phyloP scores from a whole-genome alignment of 2,113 vertebrate species.

The Syngnathus typhle region DNA sequence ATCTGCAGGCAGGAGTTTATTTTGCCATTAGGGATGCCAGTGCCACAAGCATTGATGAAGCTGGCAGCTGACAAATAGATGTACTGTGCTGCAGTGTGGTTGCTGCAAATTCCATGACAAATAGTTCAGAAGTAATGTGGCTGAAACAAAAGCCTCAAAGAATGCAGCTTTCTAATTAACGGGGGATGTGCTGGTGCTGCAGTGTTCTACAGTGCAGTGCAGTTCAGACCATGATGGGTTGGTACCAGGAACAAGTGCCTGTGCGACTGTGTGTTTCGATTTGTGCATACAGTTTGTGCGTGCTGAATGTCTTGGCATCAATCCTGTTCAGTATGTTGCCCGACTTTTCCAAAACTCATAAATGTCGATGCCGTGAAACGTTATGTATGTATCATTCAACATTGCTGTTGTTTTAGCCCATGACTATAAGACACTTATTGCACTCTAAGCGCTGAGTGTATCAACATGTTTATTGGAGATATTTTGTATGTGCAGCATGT shows the following conservation, averaged over 20 bases:
- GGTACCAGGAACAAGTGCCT: slow-evolving; percentile 22
- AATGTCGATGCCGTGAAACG: slow-evolving; percentile 49
- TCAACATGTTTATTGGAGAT: slow-evolving; percentile 23
- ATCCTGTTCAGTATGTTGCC: slow-evolving; percentile 13
- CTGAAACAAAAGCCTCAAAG: slow-evolving; percentile 68
- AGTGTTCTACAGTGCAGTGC: slow-evolving; percentile 31
- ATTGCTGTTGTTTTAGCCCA: slow-evolving; percentile 19
- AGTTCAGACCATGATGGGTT: slow-evolving; percentile 42
- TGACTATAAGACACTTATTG: background rate
- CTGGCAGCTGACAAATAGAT: slow-evolving; percentile 53
- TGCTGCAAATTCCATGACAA: slow-evolving; percentile 70
- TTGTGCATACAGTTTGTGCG: slow-evolving; percentile 10
- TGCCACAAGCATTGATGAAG: slow-evolving; percentile 24
- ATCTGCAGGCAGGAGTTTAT: slow-evolving; percentile 27
- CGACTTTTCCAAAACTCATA: slow-evolving; percentile 53
- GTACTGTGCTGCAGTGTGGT: slow-evolving; percentile 53
- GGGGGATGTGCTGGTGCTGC: slow-evolving; percentile 37
- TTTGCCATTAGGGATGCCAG: slow-evolving; percentile 22
- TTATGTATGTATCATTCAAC: slow-evolving; percentile 23
- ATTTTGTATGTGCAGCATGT: slow-evolving; percentile 4
- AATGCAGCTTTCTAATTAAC: slow-evolving; percentile 66
- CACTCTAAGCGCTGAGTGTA: slow-evolving; percentile 9
- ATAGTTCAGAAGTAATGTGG: slow-evolving; percentile 76
- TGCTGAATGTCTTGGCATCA: slow-evolving; percentile 18
- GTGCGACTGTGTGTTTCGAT: slow-evolving; percentile 9